Percentiles rank a stretch among this genome's conserved stretches.
Conservation (phyloP, 2,888 invertebrate genomes). For the Siphlonurus alternatus region DNA sequence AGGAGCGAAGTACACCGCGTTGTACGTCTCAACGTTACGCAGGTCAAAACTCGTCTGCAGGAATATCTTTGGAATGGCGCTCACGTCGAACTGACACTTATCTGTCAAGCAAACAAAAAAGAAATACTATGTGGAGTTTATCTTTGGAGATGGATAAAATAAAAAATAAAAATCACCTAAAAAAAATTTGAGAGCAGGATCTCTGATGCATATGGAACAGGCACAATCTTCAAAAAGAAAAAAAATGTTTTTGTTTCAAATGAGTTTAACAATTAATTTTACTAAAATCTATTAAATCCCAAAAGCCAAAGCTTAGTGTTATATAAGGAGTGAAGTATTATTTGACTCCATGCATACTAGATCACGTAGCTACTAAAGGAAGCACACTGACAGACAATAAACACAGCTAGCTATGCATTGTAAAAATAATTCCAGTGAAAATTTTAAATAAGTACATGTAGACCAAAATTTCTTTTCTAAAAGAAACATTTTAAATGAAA, state of each 20-base stretch:
- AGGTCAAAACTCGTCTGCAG: constrained; percentile 61
- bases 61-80: constrained; percentile 71
- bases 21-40: constrained; percentile 64
- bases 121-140: not conserved
- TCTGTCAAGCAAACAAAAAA: constrained; percentile 24
- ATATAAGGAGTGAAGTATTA: no score
- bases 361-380: no score
- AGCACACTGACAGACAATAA: no score
- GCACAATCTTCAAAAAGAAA: not conserved
- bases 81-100: constrained; percentile 31
- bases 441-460: no score
- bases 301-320: no score
- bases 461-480: no score
- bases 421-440: no score
- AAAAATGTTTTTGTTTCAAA: constrained; percentile 4
- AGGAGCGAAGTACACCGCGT: constrained; percentile 49
- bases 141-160: not conserved
- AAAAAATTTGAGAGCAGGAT: constrained; percentile 5
- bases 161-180: constrained; percentile 7
- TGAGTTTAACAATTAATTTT: no score
- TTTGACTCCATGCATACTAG: no score
- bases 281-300: no score
- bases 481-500: no score
- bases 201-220: not conserved
- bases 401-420: no score